These are phyloP conservation scores for Pitangus sulphuratus DNA, from an alignment of 2,797 vertebrate genomes.

Conservation along the genomic window DNA sequence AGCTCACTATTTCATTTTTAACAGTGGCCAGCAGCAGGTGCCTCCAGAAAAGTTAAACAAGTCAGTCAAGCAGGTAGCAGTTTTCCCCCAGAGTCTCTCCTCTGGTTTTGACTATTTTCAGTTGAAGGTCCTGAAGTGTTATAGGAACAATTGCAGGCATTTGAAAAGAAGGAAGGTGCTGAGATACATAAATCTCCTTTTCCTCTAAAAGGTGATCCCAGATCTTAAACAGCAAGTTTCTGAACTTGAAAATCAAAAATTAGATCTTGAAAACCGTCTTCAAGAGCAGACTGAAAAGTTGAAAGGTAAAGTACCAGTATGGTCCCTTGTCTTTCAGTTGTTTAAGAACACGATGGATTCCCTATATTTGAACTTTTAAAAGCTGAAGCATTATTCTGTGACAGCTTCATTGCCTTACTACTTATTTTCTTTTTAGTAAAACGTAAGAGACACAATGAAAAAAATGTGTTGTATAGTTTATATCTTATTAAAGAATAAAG, in stretches of 20 bases:
- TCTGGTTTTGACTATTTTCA: not conserved
- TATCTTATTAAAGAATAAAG: not conserved
- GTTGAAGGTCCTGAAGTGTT: not conserved
- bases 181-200: not conserved
- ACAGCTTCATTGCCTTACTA: not conserved
- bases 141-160: not conserved
- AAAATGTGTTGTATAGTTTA: not conserved
- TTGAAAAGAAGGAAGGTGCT: not conserved
- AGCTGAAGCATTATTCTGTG: not conserved
- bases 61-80: not conserved
- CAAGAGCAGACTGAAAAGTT: constrained; percentile 80
- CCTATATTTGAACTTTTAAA: not conserved
- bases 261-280: constrained; percentile 84
- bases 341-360: not conserved
- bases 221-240: constrained; percentile 89
- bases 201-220: constrained; percentile 84
- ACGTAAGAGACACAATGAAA: not conserved
- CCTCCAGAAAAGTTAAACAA: not conserved
- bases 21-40: not conserved
- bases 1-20: not conserved
- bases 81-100: not conserved
- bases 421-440: not conserved
- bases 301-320: constrained; percentile 76
- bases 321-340: not conserved
- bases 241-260: constrained; percentile 89